These are phyloP conservation scores for Rotaria sp. DNA, from an alignment of 2,888 invertebrate genomes.

Conservation along the genomic window DNA sequence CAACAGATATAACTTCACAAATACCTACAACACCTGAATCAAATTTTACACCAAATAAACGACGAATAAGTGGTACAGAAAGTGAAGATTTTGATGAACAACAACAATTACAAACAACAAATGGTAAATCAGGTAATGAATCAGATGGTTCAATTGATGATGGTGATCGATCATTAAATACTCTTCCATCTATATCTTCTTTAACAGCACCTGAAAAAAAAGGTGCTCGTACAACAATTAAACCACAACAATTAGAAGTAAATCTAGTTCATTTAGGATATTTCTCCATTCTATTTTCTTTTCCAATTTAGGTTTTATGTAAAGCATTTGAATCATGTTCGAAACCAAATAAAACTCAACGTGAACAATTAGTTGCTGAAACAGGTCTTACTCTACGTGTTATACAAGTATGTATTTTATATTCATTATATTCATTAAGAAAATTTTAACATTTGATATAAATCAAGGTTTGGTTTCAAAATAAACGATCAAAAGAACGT, in stretches of 20 bases:
- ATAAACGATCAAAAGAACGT: slow-evolving; percentile 74
- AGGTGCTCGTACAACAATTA: slow-evolving; percentile 93
- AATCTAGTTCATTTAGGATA: too few species aligned
- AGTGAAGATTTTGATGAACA: background rate
- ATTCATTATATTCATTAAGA: background rate
- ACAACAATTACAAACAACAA: background rate
- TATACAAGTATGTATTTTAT: slow-evolving; percentile 64
- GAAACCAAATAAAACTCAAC: slow-evolving; percentile 92
- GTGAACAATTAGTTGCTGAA: slow-evolving; percentile 94
- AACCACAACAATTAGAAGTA: slow-evolving; percentile 91
- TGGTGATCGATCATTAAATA: background rate
- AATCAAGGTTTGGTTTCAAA: slow-evolving; percentile 57
- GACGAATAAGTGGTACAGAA: background rate
- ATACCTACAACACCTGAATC: background rate
- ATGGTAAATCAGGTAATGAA: background rate
- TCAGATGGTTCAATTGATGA: background rate
- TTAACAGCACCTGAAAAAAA: slow-evolving; percentile 63
- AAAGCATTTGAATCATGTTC: slow-evolving; percentile 98
- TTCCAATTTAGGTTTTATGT: slow-evolving; percentile 65
- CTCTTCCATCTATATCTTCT: background rate
- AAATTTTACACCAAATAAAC: background rate
- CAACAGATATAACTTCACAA: background rate
- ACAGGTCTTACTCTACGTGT: slow-evolving; percentile 98
- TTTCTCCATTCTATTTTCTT: background rate
- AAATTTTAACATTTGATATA: background rate